A percentile compares a stretch with the other conserved stretches of the same genome.
phyloP scores from a whole-genome alignment of 2,888 invertebrate genomes.

The Microplitis manilae region DNA sequence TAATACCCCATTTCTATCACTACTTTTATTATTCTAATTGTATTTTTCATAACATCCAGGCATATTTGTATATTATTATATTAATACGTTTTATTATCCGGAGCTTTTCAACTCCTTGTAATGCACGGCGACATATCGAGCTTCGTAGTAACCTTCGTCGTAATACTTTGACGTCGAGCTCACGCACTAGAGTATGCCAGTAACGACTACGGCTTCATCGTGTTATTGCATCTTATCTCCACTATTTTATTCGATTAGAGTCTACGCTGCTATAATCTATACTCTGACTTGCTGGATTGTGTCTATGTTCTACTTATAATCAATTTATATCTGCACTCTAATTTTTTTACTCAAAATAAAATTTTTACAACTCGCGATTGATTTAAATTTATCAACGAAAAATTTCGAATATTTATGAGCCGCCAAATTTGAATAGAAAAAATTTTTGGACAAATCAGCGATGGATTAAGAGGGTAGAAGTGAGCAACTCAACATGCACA shows the following conservation, averaged over 20 bases:
- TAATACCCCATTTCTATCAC: too few relatives aligned
- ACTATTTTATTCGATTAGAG: conserved; percentile 35
- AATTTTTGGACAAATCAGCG: too few relatives aligned
- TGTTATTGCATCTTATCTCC: conserved; percentile 43
- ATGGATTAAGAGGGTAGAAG: too few relatives aligned
- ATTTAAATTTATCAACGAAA: too few relatives aligned
- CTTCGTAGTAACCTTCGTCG: conserved; percentile 12
- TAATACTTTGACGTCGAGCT: conserved; percentile 23
- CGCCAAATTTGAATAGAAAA: too few relatives aligned
- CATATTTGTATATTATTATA: neutral
- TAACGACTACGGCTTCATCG: conserved; percentile 47
- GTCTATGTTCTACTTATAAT: neutral
- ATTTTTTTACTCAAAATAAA: too few relatives aligned
- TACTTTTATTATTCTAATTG: too few relatives aligned
- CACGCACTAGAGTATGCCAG: conserved; percentile 15
- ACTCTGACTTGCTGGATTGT: neutral
- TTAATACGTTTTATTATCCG: neutral
- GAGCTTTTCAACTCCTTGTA: conserved; percentile 6
- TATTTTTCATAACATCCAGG: too few relatives aligned
- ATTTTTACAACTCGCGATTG: too few relatives aligned
- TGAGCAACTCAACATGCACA: neutral
- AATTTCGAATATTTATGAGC: too few relatives aligned
- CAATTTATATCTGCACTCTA: neutral
- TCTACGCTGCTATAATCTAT: neutral
- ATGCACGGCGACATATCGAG: neutral